Base-by-base conservation (phyloP, 1,140 invertebrate genomes). In the Drosophila nebulosa region DNA sequence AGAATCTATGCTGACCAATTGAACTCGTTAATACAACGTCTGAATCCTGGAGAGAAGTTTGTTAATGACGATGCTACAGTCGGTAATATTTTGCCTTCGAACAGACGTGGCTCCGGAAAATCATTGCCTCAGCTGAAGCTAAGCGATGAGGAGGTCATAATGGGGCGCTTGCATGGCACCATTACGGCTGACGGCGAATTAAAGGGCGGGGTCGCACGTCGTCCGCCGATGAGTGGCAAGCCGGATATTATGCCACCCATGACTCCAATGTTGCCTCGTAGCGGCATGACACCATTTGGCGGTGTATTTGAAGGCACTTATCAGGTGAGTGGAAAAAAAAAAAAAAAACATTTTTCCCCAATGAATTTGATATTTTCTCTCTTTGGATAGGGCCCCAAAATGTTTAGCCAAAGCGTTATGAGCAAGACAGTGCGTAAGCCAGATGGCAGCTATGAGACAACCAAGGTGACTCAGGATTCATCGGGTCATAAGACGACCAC, bases 351-450 rank as follows among this genome's bases (percentile, higher is more conserved):
- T 3, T n/a, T 27, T 12, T 27, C 9, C n/a, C n/a, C 10, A 22
- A n/a, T 26, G 10, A 0, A 32, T 4, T 14, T 12, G 18, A 4
- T 7, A 6, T 18, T 18, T 30, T 7, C 4, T 24, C 56, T 30
- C 14, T 57, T 32, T 56, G 39, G 0, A 0, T 16, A 90, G 77
- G 90, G 90, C 6, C 90, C 90, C 9, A 91, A 91, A 72, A 86
- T 91, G 73, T 91, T 91, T n/a, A 88, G 90, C 52, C 90, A 91
- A 55, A 91, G 90, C 53, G 79, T 91, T 16, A 90, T 91, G 90
- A 84, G 79, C 12, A 90, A 91, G 69, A 90, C 86, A 2, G 68
- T 91, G 55, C 90, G 90, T 39, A 91, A 91, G 36, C 90, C 91
- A 6, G 91, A 91, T 70, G 91, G 91, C 24, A 80, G 74, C 26